Evolutionary conservation across 2,113 vertebrate genomes (phyloP).

Genomic region (Nesogale talazaci): DNA sequence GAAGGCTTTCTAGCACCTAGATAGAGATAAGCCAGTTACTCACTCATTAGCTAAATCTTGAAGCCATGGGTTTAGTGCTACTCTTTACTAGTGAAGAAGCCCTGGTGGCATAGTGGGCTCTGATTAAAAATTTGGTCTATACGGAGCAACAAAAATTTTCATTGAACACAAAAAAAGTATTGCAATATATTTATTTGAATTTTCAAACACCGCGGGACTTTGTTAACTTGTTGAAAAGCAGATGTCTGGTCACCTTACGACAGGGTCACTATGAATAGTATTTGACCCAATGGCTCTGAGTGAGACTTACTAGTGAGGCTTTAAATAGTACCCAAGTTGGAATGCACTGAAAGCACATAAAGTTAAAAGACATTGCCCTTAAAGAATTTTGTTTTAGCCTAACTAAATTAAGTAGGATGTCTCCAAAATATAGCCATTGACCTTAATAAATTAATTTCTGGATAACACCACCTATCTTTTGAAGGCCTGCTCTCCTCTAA

Average conservation of each 20-base stretch:
- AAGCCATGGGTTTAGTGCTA: background rate
- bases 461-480: background rate
- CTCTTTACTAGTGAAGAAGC: background rate
- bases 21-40: background rate
- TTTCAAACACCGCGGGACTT: too few species aligned
- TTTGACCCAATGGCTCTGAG: too few species aligned
- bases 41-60: background rate
- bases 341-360: conserved; percentile 36
- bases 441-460: conserved; percentile 56
- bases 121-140: too few species aligned
- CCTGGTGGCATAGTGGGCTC: too few species aligned
- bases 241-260: too few species aligned
- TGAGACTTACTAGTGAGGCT: too few species aligned
- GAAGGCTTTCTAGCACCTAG: background rate
- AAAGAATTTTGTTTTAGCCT: too few species aligned
- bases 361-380: background rate
- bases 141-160: too few species aligned
- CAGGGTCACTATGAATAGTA: too few species aligned
- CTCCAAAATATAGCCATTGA: background rate
- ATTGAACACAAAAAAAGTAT: too few species aligned
- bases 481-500: background rate
- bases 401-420: conserved; percentile 16
- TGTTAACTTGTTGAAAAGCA: too few species aligned
- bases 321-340: background rate
- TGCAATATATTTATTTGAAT: too few species aligned